Percentiles rank a stretch among this genome's conserved stretches.
Evolutionary conservation across 2,888 invertebrate species (phyloP).

Genomic region (Xanthostigma xanthostigma): DNA sequence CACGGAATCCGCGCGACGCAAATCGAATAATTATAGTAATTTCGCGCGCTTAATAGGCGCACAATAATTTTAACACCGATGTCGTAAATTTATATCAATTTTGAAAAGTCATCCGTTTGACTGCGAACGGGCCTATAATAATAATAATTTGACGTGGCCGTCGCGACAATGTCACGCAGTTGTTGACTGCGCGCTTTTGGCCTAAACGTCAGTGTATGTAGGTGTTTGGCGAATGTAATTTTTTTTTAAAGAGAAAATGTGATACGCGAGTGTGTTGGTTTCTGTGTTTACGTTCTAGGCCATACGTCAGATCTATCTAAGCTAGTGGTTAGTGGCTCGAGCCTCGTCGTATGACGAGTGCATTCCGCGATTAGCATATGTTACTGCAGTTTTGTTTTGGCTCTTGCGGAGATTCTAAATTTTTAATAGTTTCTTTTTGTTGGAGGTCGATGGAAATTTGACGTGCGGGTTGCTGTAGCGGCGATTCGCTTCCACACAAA

Average conservation of each 20-base stretch:
- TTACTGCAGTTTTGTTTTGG: constrained; percentile 2
- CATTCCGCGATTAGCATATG: constrained; percentile 6
- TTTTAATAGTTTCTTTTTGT: constrained; percentile 3
- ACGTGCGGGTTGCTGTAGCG: constrained; percentile 7
- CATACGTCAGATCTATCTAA: constrained; percentile 1
- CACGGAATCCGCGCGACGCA: background rate
- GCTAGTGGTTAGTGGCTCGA: background rate
- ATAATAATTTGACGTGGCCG: constrained; percentile 7
- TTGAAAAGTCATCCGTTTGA: background rate
- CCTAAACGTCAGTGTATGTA: background rate
- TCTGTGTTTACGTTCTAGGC: constrained; percentile 1
- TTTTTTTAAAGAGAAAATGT: constrained; percentile 1
- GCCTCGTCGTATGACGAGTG: background rate
- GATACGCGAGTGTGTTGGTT: constrained; percentile 4
- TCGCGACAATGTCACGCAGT: background rate
- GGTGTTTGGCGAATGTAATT: background rate
- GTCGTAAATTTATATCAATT: background rate
- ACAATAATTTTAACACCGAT: background rate
- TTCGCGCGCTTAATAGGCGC: background rate
- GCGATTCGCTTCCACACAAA: constrained; percentile 5
- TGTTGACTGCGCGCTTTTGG: background rate
- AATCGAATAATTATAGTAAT: background rate
- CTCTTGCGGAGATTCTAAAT: constrained; percentile 3
- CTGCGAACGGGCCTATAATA: background rate
- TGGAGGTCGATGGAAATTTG: constrained; percentile 6